These are phyloP conservation scores for Podarcis cretensis DNA, from an alignment of 2,113 vertebrate species.

Conservation along the genomic window DNA sequence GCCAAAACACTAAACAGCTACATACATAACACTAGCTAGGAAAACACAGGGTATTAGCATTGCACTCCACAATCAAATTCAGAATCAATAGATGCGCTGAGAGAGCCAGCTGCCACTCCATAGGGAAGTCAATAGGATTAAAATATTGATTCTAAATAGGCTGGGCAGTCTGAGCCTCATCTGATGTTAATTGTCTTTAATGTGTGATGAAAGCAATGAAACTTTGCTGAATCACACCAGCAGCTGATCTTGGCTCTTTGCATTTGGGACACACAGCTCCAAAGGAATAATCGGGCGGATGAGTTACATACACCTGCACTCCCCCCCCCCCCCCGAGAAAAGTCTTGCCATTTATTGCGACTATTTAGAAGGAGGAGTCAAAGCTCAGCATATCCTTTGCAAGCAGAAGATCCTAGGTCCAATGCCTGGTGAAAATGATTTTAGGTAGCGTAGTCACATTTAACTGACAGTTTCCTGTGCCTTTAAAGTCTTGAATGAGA, in stretches of 20 bases:
- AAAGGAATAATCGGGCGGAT: background rate
- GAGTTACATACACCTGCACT: background rate
- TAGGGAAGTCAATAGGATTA: background rate
- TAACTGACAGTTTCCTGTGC: background rate
- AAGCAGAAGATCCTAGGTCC: background rate
- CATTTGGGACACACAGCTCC: background rate
- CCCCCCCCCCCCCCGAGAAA: background rate
- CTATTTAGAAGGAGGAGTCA: background rate
- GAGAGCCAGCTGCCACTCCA: fast-evolving
- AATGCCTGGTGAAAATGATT: background rate
- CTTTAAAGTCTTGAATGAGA: background rate
- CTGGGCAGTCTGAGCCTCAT: background rate
- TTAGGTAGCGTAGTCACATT: background rate
- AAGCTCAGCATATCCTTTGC: background rate
- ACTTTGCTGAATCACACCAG: background rate
- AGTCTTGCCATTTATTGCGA: background rate
- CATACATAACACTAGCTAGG: fast-evolving
- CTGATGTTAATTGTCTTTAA: background rate
- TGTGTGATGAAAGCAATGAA: background rate
- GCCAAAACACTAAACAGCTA: conserved; percentile 41
- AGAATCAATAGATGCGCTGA: fast-evolving
- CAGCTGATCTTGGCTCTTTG: background rate
- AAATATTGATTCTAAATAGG: background rate
- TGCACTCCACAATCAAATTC: background rate
- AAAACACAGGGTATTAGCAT: conserved; percentile 10